Percentiles rank a stretch among this genome's conserved stretches.
phyloP scores from a whole-genome alignment of 2,113 vertebrate species.

The Paramisgurnus dabryanus region DNA sequence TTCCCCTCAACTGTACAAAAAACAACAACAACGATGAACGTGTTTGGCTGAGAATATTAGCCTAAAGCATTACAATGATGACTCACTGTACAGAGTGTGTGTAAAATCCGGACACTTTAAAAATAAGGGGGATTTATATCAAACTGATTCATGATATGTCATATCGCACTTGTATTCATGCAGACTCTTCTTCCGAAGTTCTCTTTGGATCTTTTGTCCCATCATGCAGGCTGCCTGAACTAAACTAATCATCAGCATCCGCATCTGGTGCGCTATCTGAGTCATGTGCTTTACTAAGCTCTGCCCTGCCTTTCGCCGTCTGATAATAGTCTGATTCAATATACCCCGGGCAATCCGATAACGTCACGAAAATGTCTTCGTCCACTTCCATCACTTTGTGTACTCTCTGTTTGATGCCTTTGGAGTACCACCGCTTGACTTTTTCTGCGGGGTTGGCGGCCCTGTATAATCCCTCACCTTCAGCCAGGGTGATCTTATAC shows the following conservation, averaged over 20 bases:
- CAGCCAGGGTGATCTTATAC: slow-evolving; percentile 84
- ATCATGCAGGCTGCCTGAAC: background rate
- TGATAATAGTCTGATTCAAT: slow-evolving; percentile 90
- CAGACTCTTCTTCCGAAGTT: slow-evolving; percentile 12
- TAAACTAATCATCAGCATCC: slow-evolving; percentile 35
- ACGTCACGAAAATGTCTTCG: slow-evolving; percentile 82
- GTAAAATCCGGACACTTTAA: background rate
- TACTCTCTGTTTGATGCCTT: slow-evolving; percentile 88
- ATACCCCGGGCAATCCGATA: slow-evolving; percentile 68
- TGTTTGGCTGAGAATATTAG: background rate
- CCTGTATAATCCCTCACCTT: slow-evolving; percentile 88
- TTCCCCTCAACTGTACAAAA: no score
- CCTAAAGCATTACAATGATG: background rate
- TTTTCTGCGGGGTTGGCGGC: slow-evolving; percentile 73
- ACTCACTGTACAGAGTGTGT: background rate
- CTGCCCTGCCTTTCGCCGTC: slow-evolving; percentile 78
- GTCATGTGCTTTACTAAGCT: slow-evolving; percentile 57
- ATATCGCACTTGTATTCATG: background rate
- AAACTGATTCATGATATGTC: background rate
- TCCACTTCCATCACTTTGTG: slow-evolving; percentile 78
- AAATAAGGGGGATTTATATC: background rate
- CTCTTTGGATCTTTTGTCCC: slow-evolving; percentile 20
- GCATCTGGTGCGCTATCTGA: background rate
- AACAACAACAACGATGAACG: background rate
- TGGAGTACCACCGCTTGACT: slow-evolving; percentile 81